Conservation (phyloP, 2,888 invertebrate species). For the Abscondita cerata region DNA sequence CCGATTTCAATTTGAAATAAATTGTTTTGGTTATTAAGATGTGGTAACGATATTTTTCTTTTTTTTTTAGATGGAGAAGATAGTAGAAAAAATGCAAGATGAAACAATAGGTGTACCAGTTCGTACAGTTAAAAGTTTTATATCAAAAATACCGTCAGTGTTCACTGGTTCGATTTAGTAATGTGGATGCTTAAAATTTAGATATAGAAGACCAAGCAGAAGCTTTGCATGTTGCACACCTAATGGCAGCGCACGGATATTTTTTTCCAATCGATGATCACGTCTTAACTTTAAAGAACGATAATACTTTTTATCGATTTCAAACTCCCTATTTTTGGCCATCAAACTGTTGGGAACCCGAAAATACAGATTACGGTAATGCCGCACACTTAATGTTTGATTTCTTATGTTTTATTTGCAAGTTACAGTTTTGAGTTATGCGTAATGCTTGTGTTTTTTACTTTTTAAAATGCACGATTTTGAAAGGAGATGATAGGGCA, state of each 20-base stretch:
- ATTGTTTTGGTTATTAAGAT: no score
- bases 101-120: slow-evolving; percentile 94
- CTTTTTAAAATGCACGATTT: no score
- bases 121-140: slow-evolving; percentile 96
- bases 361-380: slow-evolving; percentile 97
- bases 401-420: background rate
- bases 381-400: background rate
- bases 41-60: no score
- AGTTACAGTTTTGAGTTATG: no score
- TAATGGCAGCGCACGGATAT: slow-evolving; percentile 96
- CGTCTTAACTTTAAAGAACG: slow-evolving; percentile 94
- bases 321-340: slow-evolving; percentile 99
- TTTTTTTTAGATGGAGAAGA: slow-evolving; percentile 89
- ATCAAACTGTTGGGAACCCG: slow-evolving; percentile 98
- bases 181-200: slow-evolving; percentile 92
- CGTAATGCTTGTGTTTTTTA: no score
- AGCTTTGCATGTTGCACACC: slow-evolving; percentile 92
- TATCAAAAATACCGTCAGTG: slow-evolving; percentile 98
- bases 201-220: slow-evolving; percentile 92
- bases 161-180: slow-evolving; percentile 89
- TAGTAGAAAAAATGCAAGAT: slow-evolving; percentile 96
- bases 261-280: slow-evolving; percentile 99
- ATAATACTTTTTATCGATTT: slow-evolving; percentile 95
- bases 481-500: no score
- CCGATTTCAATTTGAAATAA: no score